Conservation (phyloP, 2,888 invertebrate species). For the Sabellastarte sp. region DNA sequence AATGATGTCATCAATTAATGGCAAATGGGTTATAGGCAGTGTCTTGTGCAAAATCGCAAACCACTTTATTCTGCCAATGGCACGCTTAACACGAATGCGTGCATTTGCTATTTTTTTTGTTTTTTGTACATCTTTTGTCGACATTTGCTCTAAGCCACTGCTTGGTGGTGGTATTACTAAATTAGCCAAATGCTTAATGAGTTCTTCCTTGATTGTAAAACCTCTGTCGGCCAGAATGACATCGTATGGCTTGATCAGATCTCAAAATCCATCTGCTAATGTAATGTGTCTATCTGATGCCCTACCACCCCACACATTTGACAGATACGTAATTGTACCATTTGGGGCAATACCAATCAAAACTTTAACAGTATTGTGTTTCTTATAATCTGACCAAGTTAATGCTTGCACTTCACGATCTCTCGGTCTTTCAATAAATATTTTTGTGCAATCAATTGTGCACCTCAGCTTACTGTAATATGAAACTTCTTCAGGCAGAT, state of each 20-base stretch:
- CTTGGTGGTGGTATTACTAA: constrained; percentile 2
- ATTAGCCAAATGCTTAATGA: not conserved
- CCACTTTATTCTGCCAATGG: constrained; percentile 10
- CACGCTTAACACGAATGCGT: constrained; percentile 10
- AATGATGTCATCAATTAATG: constrained; percentile 7
- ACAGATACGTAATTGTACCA: constrained; percentile 3
- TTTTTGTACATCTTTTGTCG: not conserved
- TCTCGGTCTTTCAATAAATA: constrained; percentile 9
- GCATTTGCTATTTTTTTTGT: constrained; percentile 6
- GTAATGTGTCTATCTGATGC: constrained; percentile 10
- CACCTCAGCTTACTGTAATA: not conserved
- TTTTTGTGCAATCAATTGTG: constrained; percentile 13
- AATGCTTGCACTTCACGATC: not conserved
- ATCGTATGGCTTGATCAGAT: not conserved
- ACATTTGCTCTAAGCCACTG: constrained; percentile 3
- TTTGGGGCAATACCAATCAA: constrained; percentile 9
- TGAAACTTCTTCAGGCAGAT: constrained; percentile 1
- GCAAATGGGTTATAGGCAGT: constrained; percentile 4
- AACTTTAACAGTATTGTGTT: constrained; percentile 13
- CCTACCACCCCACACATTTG: constrained; percentile 9
- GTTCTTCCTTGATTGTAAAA: constrained; percentile 10
- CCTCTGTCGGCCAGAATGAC: constrained; percentile 10
- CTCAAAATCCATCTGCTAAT: not conserved
- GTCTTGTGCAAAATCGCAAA: constrained; percentile 2
- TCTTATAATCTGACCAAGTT: constrained; percentile 13